These are phyloP conservation scores for Lucilia sericata DNA, from an alignment of 1,140 invertebrate genomes.

Conservation along the genomic window DNA sequence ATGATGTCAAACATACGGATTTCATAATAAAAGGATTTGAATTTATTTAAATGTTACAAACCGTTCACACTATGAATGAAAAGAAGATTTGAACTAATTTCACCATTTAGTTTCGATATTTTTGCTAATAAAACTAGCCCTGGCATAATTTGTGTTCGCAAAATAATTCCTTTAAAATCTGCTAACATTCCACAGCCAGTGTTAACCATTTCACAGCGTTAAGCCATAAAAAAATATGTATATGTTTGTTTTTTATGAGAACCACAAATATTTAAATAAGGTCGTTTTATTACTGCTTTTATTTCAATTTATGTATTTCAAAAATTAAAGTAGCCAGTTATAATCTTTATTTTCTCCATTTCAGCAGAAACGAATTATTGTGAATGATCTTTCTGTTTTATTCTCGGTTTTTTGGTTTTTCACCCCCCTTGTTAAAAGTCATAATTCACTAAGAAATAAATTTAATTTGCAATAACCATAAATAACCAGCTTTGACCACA, in stretches of 20 bases:
- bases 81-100: too few relatives aligned
- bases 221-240: neutral
- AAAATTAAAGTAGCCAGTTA: neutral
- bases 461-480: slow-evolving; percentile 49
- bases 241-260: neutral
- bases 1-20: slow-evolving; percentile 11
- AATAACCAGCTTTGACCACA: slow-evolving; percentile 47
- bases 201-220: neutral
- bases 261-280: neutral
- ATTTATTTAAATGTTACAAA: neutral
- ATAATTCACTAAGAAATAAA: slow-evolving; percentile 48
- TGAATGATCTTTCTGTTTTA: neutral
- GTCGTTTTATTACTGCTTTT: neutral
- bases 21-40: neutral
- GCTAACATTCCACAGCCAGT: too few relatives aligned
- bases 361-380: neutral
- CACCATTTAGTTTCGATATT: too few relatives aligned
- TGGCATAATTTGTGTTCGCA: too few relatives aligned
- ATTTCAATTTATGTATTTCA: neutral
- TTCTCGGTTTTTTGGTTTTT: too few relatives aligned
- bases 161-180: too few relatives aligned
- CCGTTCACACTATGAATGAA: too few relatives aligned
- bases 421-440: slow-evolving; percentile 26
- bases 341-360: neutral
- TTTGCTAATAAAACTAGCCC: too few relatives aligned